Evolutionary conservation across 2,888 invertebrate genomes (phyloP), one percentile per base, ranked within the genome.

Genomic region (Coenonympha glycerion): DNA sequence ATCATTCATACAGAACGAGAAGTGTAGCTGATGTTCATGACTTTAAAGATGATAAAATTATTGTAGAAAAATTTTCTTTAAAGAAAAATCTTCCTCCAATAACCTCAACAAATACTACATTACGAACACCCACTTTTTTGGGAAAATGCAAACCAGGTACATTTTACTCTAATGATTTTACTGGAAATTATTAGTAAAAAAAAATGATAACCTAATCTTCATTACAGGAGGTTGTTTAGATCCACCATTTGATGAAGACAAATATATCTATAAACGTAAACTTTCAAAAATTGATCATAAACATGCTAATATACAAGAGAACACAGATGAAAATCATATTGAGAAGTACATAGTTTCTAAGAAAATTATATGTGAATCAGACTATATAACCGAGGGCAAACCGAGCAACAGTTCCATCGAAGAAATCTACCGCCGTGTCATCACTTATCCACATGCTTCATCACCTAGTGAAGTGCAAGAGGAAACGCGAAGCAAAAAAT

Each of bases 141-240:
- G 82, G 84, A 52, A 79, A 69, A 63, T 84, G 80, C 57, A 86
- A 83, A 67, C 79, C 78, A 70, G 86, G 86, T 77, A 68, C n/a
- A 18, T 34, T 5, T 15, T 6, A 6, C 26, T 13, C 37, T n/a
- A n/a, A n/a, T n/a, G n/a, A n/a, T n/a, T n/a, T n/a, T n/a, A n/a
- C n/a, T n/a, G n/a, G n/a, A n/a, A n/a, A n/a, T n/a, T 13, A 8
- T 26, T n/a, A 3, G 3, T n/a, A 26, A 11, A 1, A 30, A 6
- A 30, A 0, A 13, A 30, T n/a, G n/a, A n/a, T n/a, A n/a, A n/a
- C n/a, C n/a, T 3, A 13, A 16, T 3, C 37, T 22, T 57, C 52
- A 16, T 46, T 53, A n/a, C 47, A 86, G 86, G 85, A 39, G 86
- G 85, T 9, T 85, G 85, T 52, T 65, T 86, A 44, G 85, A 87